Conservation (phyloP, 1,140 invertebrate genomes). For the Frieseomelitta varia region DNA sequence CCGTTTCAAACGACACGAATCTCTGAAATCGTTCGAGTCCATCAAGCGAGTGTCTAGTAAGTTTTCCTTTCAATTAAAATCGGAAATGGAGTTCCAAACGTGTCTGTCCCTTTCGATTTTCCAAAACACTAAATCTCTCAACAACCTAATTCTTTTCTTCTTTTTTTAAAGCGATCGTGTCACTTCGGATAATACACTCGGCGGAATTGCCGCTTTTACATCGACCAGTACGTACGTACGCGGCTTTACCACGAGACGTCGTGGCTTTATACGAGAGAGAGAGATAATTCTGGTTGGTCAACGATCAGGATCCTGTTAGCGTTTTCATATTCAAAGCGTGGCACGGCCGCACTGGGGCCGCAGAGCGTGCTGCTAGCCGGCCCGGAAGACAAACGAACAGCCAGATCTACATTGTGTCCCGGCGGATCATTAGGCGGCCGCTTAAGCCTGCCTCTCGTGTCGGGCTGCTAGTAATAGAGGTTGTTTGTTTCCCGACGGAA, state of each 20-base stretch:
- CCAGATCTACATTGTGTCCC: constrained; percentile 56
- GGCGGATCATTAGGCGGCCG: constrained; percentile 56
- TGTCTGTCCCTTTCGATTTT: too few species aligned
- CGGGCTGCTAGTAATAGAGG: constrained; percentile 45
- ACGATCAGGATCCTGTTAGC: constrained; percentile 54
- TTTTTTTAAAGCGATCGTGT: too few species aligned
- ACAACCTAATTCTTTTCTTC: too few species aligned
- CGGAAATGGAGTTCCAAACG: too few species aligned
- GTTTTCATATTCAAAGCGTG: constrained; percentile 35
- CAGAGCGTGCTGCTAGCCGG: constrained; percentile 16
- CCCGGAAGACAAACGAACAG: constrained; percentile 53
- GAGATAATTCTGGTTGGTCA: not conserved
- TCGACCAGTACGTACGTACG: not conserved
- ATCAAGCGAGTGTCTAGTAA: too few species aligned
- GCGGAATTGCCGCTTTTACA: not conserved
- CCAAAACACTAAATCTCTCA: too few species aligned
- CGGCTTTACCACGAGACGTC: not conserved
- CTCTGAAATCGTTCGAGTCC: too few species aligned
- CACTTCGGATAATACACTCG: too few species aligned
- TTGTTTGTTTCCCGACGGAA: constrained; percentile 67
- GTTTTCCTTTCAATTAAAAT: too few species aligned
- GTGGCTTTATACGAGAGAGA: not conserved
- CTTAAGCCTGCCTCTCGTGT: constrained; percentile 62
- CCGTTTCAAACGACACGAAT: not conserved
- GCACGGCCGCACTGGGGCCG: not conserved